Evolutionary conservation across 2,113 vertebrate species (phyloP).

Genomic region (Thalassarche chlororhynchos): DNA sequence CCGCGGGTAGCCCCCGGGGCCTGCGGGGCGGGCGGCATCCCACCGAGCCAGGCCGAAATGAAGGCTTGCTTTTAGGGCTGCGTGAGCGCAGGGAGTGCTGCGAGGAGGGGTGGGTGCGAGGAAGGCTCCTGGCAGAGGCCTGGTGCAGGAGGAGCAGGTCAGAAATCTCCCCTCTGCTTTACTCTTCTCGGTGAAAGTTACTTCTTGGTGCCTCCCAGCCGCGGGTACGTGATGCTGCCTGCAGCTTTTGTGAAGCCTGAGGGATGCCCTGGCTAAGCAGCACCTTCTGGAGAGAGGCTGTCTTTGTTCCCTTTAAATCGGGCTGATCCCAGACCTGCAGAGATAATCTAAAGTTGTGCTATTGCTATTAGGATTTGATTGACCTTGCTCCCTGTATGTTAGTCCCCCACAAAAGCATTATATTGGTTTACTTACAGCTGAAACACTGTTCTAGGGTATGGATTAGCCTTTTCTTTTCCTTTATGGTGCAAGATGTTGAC

Average conservation of each 20-base stretch:
- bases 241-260: neutral
- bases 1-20: too few species aligned
- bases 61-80: neutral
- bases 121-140: neutral
- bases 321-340: too few species aligned
- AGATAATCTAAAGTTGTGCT: fast-evolving
- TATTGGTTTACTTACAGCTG: fast-evolving
- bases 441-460: fast-evolving
- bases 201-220: too few species aligned
- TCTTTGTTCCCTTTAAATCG: fast-evolving
- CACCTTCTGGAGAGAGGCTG: fast-evolving
- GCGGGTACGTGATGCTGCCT: neutral
- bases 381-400: fast-evolving
- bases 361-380: fast-evolving
- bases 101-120: neutral
- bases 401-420: fast-evolving
- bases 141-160: neutral
- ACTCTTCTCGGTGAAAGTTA: fast-evolving
- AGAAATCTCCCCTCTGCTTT: neutral
- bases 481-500: neutral
- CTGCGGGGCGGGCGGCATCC: neutral
- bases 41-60: fast-evolving
- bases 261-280: neutral
- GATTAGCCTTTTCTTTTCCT: neutral
- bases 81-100: too few species aligned